These are phyloP conservation scores for Meghimatium bilineatum DNA, from an alignment of 2,888 invertebrate species.

Conservation along the genomic window DNA sequence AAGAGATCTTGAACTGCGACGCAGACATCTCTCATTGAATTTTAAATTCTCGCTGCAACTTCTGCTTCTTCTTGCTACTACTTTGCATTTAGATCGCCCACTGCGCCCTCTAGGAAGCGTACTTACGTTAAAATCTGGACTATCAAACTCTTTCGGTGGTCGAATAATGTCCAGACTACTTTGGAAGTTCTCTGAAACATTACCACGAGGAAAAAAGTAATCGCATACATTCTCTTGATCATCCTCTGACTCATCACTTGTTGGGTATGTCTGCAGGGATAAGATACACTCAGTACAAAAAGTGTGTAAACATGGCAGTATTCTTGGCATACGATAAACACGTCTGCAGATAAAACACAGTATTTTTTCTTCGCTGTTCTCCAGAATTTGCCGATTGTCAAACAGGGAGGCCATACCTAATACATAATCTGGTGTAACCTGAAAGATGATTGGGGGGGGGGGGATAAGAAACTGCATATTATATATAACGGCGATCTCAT, in stretches of 20 bases:
- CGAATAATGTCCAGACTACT: background rate
- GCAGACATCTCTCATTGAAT: background rate
- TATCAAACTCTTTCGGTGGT: background rate
- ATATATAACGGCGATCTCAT: too few species aligned
- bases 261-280: constrained; percentile 47
- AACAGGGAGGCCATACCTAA: background rate
- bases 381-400: too few species aligned
- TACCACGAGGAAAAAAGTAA: background rate
- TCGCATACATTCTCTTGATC: background rate
- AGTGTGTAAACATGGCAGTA: constrained; percentile 53
- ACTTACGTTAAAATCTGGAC: background rate
- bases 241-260: constrained; percentile 11
- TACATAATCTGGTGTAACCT: background rate
- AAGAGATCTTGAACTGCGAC: background rate
- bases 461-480: too few species aligned
- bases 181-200: background rate
- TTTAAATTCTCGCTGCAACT: background rate
- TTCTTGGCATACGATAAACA: constrained; percentile 42
- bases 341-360: constrained; percentile 43
- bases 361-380: background rate
- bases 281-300: constrained; percentile 49
- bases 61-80: background rate
- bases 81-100: background rate
- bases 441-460: too few species aligned
- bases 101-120: constrained; percentile 17